These are phyloP conservation scores for Pogonocherus hispidulus DNA, from an alignment of 2,888 invertebrate species.

Conservation along the genomic window DNA sequence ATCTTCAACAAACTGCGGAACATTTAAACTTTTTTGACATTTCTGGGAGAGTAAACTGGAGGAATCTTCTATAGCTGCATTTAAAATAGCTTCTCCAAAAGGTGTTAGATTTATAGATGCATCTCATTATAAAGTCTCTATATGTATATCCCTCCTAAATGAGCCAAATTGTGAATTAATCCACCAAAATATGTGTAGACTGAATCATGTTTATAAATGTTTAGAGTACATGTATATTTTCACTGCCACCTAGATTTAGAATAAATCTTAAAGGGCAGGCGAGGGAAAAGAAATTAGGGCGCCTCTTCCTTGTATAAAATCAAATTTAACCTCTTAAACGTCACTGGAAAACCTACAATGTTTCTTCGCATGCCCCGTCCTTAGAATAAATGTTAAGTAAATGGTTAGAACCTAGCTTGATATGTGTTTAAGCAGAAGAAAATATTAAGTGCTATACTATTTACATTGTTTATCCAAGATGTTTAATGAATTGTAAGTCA, in stretches of 20 bases:
- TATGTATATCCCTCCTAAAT: too few species aligned
- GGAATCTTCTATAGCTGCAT: too few species aligned
- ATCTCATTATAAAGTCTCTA: too few species aligned
- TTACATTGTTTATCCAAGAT: conserved; percentile 16
- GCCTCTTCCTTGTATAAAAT: conserved; percentile 4
- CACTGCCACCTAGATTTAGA: conserved; percentile 43
- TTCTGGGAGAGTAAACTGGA: too few species aligned
- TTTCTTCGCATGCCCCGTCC: not conserved
- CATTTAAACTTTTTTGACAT: too few species aligned
- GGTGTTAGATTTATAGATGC: too few species aligned
- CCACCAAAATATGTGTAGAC: conserved; percentile 36
- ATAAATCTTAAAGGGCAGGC: conserved; percentile 27
- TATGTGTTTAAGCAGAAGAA: conserved; percentile 18
- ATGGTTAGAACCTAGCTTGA: conserved; percentile 9
- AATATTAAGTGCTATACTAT: conserved; percentile 12
- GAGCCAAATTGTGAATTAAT: conserved; percentile 15
- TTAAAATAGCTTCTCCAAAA: too few species aligned
- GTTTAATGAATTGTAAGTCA: conserved; percentile 42
- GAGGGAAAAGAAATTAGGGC: conserved; percentile 15
- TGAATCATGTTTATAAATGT: conserved; percentile 44
- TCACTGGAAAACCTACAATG: not conserved
- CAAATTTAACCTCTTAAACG: not conserved
- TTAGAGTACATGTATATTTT: conserved; percentile 46
- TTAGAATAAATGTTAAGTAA: not conserved
- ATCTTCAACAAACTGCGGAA: too few species aligned